phyloP scores from a whole-genome alignment of 2,888 invertebrate genomes.

The Thera obeliscata region DNA sequence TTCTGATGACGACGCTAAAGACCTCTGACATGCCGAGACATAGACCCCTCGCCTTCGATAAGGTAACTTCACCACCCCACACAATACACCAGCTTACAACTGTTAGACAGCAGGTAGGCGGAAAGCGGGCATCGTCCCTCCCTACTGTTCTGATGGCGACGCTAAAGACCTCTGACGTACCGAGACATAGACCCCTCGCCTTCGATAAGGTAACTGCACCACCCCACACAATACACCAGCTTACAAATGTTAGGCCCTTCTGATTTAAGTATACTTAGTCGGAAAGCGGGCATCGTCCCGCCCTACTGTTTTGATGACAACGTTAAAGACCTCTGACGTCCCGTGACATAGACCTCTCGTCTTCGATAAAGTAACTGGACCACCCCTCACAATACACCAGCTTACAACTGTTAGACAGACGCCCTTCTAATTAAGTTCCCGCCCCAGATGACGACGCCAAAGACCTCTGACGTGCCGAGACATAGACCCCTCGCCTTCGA shows the following conservation, averaged over 20 bases:
- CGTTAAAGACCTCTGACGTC: background rate
- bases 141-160: background rate
- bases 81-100: too few species aligned
- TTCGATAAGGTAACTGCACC: background rate
- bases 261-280: too few species aligned
- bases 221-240: background rate
- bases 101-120: too few species aligned
- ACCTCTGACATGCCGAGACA: constrained; percentile 6
- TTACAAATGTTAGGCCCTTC: too few species aligned
- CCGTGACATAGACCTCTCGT: background rate
- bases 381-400: background rate
- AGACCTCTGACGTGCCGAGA: background rate
- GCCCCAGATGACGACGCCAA: background rate
- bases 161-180: background rate
- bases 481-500: constrained; percentile 1
- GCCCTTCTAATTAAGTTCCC: too few species aligned
- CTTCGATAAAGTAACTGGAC: background rate
- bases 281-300: too few species aligned
- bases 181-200: background rate
- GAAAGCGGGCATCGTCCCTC: too few species aligned
- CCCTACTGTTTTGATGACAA: too few species aligned
- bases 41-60: constrained; percentile 8
- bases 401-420: background rate
- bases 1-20: background rate
- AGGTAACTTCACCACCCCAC: background rate